Conservation (phyloP, 1,140 invertebrate genomes). For the Dinothrombium tinctorium region DNA sequence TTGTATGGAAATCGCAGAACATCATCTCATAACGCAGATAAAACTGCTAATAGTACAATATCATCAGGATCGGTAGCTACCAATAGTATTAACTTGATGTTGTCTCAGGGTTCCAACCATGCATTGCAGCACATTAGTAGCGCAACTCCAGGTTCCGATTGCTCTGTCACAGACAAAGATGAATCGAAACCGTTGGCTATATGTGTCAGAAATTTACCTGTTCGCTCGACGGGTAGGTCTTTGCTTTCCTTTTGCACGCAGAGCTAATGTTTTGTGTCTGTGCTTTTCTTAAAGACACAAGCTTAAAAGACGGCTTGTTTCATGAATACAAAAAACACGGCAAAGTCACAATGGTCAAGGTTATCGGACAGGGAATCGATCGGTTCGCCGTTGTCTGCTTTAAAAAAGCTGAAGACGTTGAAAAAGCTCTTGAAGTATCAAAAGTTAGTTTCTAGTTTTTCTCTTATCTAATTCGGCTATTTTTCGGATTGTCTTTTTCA, state of each 20-base stretch:
- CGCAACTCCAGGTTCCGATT: conserved; percentile 5
- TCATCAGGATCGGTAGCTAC: too few relatives aligned
- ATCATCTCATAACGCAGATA: too few relatives aligned
- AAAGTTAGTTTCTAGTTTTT: conserved; percentile 24
- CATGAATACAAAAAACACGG: conserved; percentile 97
- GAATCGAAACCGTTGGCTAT: conserved; percentile 59
- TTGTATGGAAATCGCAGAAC: too few relatives aligned
- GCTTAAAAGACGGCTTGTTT: conserved; percentile 83
- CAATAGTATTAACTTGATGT: background rate
- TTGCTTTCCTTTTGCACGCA: background rate
- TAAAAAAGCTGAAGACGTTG: conserved; percentile 85
- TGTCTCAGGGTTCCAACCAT: background rate
- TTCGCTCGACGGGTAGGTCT: conserved; percentile 41
- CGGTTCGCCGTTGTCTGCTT: conserved; percentile 74
- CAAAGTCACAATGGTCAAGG: conserved; percentile 81
- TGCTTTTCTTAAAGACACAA: conserved; percentile 36
- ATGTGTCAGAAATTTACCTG: conserved; percentile 67
- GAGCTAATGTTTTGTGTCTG: background rate
- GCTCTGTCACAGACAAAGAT: conserved; percentile 24
- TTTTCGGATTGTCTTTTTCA: background rate
- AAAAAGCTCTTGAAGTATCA: conserved; percentile 78
- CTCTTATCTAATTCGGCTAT: background rate
- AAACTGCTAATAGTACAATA: too few relatives aligned
- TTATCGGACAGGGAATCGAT: conserved; percentile 52
- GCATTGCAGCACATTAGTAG: too few relatives aligned